phyloP scores from a whole-genome alignment of 2,888 invertebrate species.

The Melieria picta region DNA sequence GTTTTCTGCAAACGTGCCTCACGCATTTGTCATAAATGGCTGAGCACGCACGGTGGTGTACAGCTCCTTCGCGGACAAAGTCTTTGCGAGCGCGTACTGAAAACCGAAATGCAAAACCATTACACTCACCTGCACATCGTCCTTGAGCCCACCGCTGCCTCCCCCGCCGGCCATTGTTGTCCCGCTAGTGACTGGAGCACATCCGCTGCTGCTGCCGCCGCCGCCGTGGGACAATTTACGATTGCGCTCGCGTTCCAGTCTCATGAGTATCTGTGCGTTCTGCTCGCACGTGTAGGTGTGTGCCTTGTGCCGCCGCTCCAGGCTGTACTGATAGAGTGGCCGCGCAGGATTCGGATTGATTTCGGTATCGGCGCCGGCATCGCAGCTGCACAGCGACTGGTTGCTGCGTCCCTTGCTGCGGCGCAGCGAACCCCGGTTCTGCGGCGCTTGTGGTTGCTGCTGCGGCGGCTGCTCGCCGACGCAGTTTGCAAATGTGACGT shows the following conservation, averaged over 20 bases:
- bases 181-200: slow-evolving; percentile 4
- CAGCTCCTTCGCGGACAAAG: no score
- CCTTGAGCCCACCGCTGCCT: slow-evolving; percentile 29
- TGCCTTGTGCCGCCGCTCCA: slow-evolving; percentile 66
- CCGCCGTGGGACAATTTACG: slow-evolving; percentile 58
- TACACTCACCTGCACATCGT: slow-evolving; percentile 41
- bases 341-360: slow-evolving; percentile 63
- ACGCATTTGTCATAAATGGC: no score
- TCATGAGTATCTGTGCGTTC: slow-evolving; percentile 67
- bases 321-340: slow-evolving; percentile 66
- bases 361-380: slow-evolving; percentile 63
- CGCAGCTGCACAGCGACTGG: slow-evolving; percentile 66
- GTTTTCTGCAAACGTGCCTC: no score
- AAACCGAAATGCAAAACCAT: no score
- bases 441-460: slow-evolving; percentile 35
- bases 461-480: slow-evolving; percentile 45
- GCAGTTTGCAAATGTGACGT: slow-evolving; percentile 62
- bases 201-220: slow-evolving; percentile 39
- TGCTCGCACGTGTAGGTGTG: slow-evolving; percentile 69
- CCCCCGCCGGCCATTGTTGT: neutral
- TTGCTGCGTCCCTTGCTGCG: slow-evolving; percentile 64
- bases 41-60: no score
- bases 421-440: slow-evolving; percentile 60
- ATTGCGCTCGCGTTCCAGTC: slow-evolving; percentile 65
- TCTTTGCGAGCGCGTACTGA: no score